Conservation (phyloP, 2,113 vertebrate genomes). For the Gila orcuttii region DNA sequence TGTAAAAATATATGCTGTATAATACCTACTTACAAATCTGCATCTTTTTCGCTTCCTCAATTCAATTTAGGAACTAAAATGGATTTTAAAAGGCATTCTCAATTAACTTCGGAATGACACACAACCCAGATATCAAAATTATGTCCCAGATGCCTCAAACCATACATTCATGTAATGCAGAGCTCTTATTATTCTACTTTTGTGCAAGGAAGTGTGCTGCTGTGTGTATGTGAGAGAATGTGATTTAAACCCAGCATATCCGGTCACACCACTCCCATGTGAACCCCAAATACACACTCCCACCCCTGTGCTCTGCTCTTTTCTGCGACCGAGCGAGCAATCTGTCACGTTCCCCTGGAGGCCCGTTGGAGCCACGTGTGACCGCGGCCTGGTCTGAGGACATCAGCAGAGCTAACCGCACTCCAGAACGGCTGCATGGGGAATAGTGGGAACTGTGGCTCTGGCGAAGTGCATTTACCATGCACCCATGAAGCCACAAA, state of each 20-base stretch:
- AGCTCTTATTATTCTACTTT: background rate
- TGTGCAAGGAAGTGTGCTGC: conserved; percentile 26
- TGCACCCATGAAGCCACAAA: conserved; percentile 44
- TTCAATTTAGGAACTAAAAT: too few relatives aligned
- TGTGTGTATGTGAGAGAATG: conserved; percentile 43
- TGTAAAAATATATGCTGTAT: too few relatives aligned
- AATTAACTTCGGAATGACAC: too few relatives aligned
- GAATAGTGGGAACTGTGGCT: conserved; percentile 63
- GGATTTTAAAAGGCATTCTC: too few relatives aligned
- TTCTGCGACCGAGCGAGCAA: conserved; percentile 66
- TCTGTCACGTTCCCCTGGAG: conserved; percentile 67
- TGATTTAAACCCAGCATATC: conserved; percentile 35
- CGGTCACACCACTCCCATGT: conserved; percentile 1
- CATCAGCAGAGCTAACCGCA: conserved; percentile 56
- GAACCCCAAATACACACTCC: conserved; percentile 28
- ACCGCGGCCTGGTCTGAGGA: conserved; percentile 65
- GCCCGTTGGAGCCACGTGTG: conserved; percentile 60
- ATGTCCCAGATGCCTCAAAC: background rate
- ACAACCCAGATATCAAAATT: too few relatives aligned
- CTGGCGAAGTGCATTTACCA: conserved; percentile 35
- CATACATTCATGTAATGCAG: background rate
- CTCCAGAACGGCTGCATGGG: conserved; percentile 65
- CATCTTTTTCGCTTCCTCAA: too few relatives aligned
- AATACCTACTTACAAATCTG: too few relatives aligned
- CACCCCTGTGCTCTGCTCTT: conserved; percentile 55